These are phyloP conservation scores for Trachops cirrhosus DNA, from an alignment of 2,797 vertebrate genomes.

Conservation along the genomic window DNA sequence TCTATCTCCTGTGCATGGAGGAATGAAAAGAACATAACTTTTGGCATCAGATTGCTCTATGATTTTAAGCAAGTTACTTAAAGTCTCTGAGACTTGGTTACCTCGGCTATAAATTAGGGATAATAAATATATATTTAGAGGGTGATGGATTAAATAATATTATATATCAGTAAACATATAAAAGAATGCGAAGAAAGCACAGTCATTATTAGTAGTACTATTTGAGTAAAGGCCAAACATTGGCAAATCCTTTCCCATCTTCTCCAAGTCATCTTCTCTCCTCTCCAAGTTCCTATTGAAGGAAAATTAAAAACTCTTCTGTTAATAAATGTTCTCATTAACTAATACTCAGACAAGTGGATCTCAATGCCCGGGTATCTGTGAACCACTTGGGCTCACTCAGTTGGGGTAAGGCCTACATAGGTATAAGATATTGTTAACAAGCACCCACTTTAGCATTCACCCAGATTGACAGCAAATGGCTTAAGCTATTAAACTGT, in stretches of 20 bases:
- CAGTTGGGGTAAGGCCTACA: background rate
- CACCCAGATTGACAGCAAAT: background rate
- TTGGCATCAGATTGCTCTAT: background rate
- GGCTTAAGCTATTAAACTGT: background rate
- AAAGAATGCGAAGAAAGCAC: background rate
- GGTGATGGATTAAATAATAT: background rate
- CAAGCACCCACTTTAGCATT: background rate
- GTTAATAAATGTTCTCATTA: background rate
- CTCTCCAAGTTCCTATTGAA: background rate
- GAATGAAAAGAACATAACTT: background rate
- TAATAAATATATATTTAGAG: background rate
- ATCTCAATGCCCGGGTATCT: background rate
- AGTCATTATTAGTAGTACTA: no score
- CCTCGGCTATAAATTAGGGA: background rate
- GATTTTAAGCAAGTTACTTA: background rate
- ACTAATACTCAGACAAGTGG: background rate
- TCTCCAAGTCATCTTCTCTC: background rate
- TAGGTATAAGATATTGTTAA: background rate
- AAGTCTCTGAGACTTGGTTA: background rate
- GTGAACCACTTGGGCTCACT: background rate
- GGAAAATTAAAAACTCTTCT: background rate
- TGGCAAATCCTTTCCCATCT: background rate
- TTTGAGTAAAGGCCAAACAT: background rate
- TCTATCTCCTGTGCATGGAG: background rate
- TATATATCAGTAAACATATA: background rate